Conservation (phyloP, 1,140 invertebrate species). For the Drosophila parvula region DNA sequence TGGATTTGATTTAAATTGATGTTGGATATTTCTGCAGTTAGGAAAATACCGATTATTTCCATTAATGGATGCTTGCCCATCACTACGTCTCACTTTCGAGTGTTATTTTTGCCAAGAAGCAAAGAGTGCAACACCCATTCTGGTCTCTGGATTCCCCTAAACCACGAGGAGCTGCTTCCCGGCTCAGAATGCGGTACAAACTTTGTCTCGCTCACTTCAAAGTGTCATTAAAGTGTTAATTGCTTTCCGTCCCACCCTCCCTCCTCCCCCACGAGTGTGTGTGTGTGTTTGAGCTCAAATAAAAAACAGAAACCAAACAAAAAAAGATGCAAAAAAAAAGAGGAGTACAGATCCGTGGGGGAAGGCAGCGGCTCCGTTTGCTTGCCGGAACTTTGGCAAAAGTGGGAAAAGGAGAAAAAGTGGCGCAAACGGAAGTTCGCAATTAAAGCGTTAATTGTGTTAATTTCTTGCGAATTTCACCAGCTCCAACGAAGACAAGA, state of each 20-base stretch:
- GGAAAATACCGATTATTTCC: not conserved
- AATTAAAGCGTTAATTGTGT: constrained; percentile 82
- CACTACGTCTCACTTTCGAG: not conserved
- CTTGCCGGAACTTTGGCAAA: constrained; percentile 64
- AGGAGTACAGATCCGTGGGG: constrained; percentile 16
- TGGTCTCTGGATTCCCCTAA: constrained; percentile 11
- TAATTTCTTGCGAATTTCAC: constrained; percentile 77
- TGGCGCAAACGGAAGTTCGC: constrained; percentile 75
- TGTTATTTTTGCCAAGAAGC: constrained; percentile 6
- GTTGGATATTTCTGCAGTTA: not conserved
- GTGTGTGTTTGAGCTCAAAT: constrained; percentile 31
- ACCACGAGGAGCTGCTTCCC: constrained; percentile 20
- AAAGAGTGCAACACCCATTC: constrained; percentile 5
- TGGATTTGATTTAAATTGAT: not conserved
- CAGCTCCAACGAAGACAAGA: constrained; percentile 27
- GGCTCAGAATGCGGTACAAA: constrained; percentile 41
- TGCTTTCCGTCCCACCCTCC: constrained; percentile 58
- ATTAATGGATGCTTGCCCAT: not conserved
- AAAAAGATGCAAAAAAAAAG: constrained; percentile 50
- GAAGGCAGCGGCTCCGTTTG: constrained; percentile 31
- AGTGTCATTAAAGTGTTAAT: constrained; percentile 81
- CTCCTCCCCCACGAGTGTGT: not conserved
- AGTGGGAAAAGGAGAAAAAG: constrained; percentile 48
- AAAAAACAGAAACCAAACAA: constrained; percentile 33
- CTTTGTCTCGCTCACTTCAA: constrained; percentile 70